These are phyloP conservation scores for Sander lucioperca DNA, from an alignment of 2,113 vertebrate genomes.

Conservation along the genomic window DNA sequence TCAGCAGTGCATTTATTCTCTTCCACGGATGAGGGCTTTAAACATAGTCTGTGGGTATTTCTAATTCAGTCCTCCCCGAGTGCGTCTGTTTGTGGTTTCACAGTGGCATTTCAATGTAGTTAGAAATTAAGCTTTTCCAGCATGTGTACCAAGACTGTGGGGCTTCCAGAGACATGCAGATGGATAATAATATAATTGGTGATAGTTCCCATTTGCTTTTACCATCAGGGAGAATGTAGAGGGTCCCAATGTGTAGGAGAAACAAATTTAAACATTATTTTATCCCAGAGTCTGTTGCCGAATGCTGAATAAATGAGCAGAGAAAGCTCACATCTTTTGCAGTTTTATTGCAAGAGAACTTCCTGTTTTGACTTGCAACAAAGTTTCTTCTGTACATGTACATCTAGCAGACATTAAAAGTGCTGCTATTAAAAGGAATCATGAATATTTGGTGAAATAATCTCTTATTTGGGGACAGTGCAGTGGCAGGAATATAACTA, in stretches of 20 bases:
- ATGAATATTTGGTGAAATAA: slow-evolving; percentile 7
- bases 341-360: not conserved
- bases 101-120: slow-evolving; percentile 5
- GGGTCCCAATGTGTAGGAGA: slow-evolving; percentile 22
- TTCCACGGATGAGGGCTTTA: not conserved
- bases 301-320: slow-evolving; percentile 31
- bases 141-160: slow-evolving; percentile 5
- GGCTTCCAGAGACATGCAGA: slow-evolving; percentile 20
- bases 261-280: slow-evolving; percentile 26
- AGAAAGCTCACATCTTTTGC: not conserved
- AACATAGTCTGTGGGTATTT: slow-evolving; percentile 7
- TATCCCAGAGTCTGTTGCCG: slow-evolving; percentile 1
- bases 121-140: slow-evolving; percentile 12
- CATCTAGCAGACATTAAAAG: not conserved
- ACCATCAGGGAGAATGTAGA: not conserved
- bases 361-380: not conserved
- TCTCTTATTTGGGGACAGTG: not conserved
- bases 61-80: not conserved
- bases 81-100: slow-evolving; percentile 9
- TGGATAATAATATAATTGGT: slow-evolving; percentile 37
- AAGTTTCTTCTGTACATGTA: not conserved
- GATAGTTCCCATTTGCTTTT: slow-evolving; percentile 27
- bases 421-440: not conserved
- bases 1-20: slow-evolving; percentile 14
- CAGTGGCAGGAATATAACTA: too few relatives aligned